Base-by-base conservation (phyloP, 2,888 invertebrate species). In the Biston betularia region DNA sequence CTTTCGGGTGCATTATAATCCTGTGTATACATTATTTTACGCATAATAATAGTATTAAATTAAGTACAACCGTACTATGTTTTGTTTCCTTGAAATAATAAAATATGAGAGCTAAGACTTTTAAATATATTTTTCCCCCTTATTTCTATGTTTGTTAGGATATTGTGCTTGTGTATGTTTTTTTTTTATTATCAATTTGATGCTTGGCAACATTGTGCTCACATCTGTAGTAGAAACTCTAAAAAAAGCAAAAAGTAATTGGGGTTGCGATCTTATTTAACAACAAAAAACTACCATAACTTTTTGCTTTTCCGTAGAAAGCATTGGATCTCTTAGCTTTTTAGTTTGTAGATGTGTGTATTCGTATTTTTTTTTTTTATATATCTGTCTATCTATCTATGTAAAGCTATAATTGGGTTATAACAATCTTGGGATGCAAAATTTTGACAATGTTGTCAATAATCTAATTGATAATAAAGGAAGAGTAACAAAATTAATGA, bases 191-290 rank as follows among this genome's bases (percentile, higher is more conserved):
- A 93, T 93, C 93, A 93, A 93, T 93, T 93, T 89, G 93, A 91
- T 85, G 93, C 92, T 93, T 93, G 93, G 93, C 93, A 93, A 93
- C 93, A 93, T 93, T 93, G 93, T 92, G 93, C 92, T 93, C 93
- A 92, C 90, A 85, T 82, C 72, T 85, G 85, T 77, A 79, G 76
- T 62, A 62, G 62, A 54, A 70, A 65, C 75, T 74, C 79, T 74
- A 15, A 76, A 72, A 80, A 88, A 90, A 89, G 90, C 87, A 86
- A 89, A 90, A 89, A 89, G 85, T 80, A 77, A 84, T 84, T 79
- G 80, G 81, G 81, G 75, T 79, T 78, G 68, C 71, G 69, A 73
- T 69, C 63, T 68, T 54, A 24, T 24, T 24, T 24, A 24, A 24
- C 1, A 24, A 24, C 24, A 72, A 75, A 72, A 75, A 57, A 69